Evolutionary conservation across 2,113 vertebrate genomes (phyloP).

Genomic region (Cranoglanis bouderius): DNA sequence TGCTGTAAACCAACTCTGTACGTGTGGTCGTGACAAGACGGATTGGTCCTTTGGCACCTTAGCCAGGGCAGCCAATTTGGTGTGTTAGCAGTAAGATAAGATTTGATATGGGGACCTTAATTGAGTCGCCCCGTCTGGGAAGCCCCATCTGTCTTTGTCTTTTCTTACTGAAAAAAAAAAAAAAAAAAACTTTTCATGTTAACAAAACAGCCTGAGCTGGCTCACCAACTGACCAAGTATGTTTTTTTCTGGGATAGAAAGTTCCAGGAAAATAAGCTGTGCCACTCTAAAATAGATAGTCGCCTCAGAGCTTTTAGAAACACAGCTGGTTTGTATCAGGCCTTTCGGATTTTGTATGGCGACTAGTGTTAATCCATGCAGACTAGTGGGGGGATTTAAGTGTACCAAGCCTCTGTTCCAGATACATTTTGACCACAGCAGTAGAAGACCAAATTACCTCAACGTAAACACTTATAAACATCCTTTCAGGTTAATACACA

Average conservation of each 20-base stretch:
- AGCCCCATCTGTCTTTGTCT: slow-evolving; percentile 40
- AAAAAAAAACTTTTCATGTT: background rate
- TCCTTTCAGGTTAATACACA: slow-evolving; percentile 32
- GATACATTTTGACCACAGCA: background rate
- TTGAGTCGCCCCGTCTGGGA: slow-evolving; percentile 1
- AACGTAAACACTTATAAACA: slow-evolving; percentile 5
- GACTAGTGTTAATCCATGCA: background rate
- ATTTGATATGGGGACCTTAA: slow-evolving; percentile 27
- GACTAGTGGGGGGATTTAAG: slow-evolving; percentile 10
- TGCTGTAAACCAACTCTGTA: slow-evolving; percentile 56
- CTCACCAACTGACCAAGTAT: background rate
- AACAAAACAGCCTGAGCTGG: background rate
- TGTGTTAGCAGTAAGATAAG: slow-evolving; percentile 25
- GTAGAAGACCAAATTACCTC: slow-evolving; percentile 25
- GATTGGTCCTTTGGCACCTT: slow-evolving; percentile 25
- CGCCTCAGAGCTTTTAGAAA: slow-evolving; percentile 6
- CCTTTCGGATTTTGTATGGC: background rate
- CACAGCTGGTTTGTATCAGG: slow-evolving; percentile 31
- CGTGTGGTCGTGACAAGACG: slow-evolving; percentile 51
- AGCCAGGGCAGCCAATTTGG: background rate
- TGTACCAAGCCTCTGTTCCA: background rate
- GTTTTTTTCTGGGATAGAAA: background rate
- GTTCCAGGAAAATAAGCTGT: background rate
- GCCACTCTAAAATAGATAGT: slow-evolving; percentile 9
- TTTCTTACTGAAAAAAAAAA: slow-evolving; percentile 15